Evolutionary conservation across 2,797 vertebrate species (phyloP), one percentile per base, ranked within the genome.

Genomic region (Gobio occitaniae): DNA sequence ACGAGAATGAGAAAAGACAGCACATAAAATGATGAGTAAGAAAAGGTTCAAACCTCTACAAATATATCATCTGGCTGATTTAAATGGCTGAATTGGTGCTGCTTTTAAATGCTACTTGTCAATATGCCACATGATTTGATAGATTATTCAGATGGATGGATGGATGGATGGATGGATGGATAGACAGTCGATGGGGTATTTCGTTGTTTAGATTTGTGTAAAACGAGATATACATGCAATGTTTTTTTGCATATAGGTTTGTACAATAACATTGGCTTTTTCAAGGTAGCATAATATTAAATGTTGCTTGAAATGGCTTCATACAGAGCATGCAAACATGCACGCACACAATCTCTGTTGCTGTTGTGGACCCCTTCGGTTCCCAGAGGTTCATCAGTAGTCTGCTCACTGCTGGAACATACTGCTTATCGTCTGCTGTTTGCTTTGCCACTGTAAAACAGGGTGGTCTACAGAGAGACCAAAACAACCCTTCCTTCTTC

Each of bases 361-460:
- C 54, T 36, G 52, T 44, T 82, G 68, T 82, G 69, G 65, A 80
- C 63, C 36, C 74, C 25, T 71, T 74, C 17, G 16, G 38, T 29
- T n/a, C 63, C 54, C 65, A 7, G 16, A 25, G 74, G 80, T 81
- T 91, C 83, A 90, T 92, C 81, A 88, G 90, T 69, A 91, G 81
- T 93, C 88, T 50, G 77, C 83, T 92, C 90, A 89, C 81, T 71
- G 76, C 54, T 76, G 74, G 59, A 74, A 48, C 56, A 80, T 38
- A 47, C 56, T 89, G 83, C 83, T 89, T 85, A 85, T 81, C 85
- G 50, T 84, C 75, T 87, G 86, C 83, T 86, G 82, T 84, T 89
- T 90, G 84, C 83, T 75, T 86, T 84, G 82, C 70, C 78, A 75
- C 76, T 87, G 75, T 87, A 82, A 80, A 83, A 87, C 52, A 66